Conservation (phyloP, 2,113 vertebrate genomes). For the Sinocyclocheilus anophthalmus region DNA sequence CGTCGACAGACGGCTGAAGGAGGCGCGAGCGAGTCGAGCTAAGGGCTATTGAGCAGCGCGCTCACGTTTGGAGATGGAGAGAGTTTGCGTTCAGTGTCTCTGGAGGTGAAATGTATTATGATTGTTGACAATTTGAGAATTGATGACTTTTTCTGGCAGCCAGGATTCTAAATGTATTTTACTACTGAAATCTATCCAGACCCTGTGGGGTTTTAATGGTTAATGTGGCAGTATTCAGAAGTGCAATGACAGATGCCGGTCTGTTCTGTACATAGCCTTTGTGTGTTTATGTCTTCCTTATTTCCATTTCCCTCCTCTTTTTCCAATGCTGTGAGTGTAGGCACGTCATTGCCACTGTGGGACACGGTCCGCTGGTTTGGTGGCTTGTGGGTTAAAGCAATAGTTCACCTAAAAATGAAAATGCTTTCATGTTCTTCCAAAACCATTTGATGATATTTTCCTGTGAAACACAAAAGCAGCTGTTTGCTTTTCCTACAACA, state of each 20-base stretch:
- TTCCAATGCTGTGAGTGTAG: not conserved
- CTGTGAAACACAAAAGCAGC: not conserved
- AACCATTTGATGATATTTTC: not conserved
- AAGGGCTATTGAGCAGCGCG: conserved; percentile 22
- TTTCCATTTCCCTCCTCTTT: not conserved
- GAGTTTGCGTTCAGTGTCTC: conserved; percentile 7
- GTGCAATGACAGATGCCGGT: conserved; percentile 58
- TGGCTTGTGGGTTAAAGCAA: not conserved
- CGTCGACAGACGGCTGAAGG: not conserved
- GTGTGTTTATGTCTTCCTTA: conserved; percentile 38
- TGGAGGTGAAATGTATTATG: conserved; percentile 52
- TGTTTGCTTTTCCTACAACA: not conserved
- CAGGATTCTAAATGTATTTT: conserved; percentile 65
- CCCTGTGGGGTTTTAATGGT: conserved; percentile 48
- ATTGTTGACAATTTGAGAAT: conserved; percentile 51
- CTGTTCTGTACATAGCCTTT: conserved; percentile 38
- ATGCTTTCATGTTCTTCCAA: not conserved
- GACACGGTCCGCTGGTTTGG: not conserved
- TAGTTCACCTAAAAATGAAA: not conserved
- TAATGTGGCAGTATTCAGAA: conserved; percentile 60
- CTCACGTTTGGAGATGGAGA: not conserved
- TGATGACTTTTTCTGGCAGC: conserved; percentile 53
- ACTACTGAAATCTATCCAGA: conserved; percentile 70
- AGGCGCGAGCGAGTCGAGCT: not conserved
- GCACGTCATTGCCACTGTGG: not conserved